These are phyloP conservation scores for Zaprionus tsacasi DNA, from an alignment of 1,140 invertebrate genomes.

Conservation along the genomic window DNA sequence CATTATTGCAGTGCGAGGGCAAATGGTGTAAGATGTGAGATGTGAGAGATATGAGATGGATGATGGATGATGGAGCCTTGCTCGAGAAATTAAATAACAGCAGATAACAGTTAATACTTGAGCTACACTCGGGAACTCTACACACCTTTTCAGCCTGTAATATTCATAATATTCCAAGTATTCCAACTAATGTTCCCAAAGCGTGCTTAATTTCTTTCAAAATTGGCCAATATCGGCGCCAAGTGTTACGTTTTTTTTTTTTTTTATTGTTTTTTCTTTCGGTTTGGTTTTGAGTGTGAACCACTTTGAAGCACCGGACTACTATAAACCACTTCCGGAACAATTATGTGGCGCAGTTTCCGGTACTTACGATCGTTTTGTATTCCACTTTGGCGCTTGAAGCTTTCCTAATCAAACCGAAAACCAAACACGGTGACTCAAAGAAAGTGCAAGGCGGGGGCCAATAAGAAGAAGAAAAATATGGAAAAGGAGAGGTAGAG, in stretches of 20 bases:
- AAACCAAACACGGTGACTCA: slow-evolving; percentile 44
- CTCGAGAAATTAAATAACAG: not conserved
- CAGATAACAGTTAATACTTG: too few relatives aligned
- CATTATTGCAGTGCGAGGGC: slow-evolving; percentile 18
- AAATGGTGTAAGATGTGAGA: not conserved
- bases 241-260: not conserved
- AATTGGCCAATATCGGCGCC: not conserved
- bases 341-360: slow-evolving; percentile 59
- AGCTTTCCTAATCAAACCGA: slow-evolving; percentile 52
- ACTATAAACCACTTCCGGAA: slow-evolving; percentile 56
- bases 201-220: not conserved
- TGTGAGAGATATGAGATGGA: not conserved
- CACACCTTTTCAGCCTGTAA: not conserved
- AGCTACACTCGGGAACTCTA: too few relatives aligned
- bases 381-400: slow-evolving; percentile 13
- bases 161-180: not conserved
- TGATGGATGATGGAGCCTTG: not conserved
- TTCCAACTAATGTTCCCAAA: not conserved
- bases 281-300: not conserved
- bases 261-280: not conserved
- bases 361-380: slow-evolving; percentile 43
- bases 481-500: not conserved
- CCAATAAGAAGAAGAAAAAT: not conserved
- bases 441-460: slow-evolving; percentile 45
- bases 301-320: not conserved